Evolutionary conservation across 2,888 invertebrate genomes (phyloP).

Genomic region (Epistrophe grossulariae): DNA sequence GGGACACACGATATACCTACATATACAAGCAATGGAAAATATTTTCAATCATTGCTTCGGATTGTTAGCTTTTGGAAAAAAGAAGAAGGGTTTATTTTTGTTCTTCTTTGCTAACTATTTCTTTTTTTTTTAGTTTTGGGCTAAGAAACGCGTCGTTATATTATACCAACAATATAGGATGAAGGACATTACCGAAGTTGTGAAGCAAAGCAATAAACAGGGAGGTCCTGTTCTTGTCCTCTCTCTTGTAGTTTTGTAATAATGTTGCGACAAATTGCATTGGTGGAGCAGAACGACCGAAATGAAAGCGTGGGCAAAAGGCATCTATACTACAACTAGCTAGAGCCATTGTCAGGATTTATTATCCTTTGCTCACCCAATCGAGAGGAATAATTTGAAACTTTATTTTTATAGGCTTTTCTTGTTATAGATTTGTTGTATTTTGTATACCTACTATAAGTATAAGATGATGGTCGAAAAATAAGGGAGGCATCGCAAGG

Average conservation of each 20-base stretch:
- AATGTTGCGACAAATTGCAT: conserved; percentile 74
- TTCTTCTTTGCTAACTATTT: conserved; percentile 13
- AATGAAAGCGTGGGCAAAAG: conserved; percentile 25
- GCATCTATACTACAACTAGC: neutral
- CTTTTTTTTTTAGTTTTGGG: conserved; percentile 15
- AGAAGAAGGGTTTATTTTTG: conserved; percentile 2
- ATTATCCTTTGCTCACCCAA: conserved; percentile 69
- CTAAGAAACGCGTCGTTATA: conserved; percentile 42
- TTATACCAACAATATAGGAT: conserved; percentile 15
- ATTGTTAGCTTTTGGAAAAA: conserved; percentile 13
- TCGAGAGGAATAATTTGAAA: conserved; percentile 70
- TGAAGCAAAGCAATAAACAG: conserved; percentile 55
- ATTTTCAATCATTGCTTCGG: conserved; percentile 32
- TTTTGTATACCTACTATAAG: neutral
- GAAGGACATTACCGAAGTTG: conserved; percentile 57
- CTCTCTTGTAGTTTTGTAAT: conserved; percentile 19
- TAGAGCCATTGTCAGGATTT: conserved; percentile 58
- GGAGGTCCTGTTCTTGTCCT: conserved; percentile 8
- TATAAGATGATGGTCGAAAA: neutral
- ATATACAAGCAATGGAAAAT: conserved; percentile 34
- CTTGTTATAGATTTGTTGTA: conserved; percentile 36
- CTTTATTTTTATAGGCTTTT: conserved; percentile 71
- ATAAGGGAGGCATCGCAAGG: neutral
- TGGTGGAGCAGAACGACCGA: conserved; percentile 37
- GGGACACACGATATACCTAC: conserved; percentile 54